Evolutionary conservation across 1,140 invertebrate genomes (phyloP).

Genomic region (Temnothorax nylanderi): DNA sequence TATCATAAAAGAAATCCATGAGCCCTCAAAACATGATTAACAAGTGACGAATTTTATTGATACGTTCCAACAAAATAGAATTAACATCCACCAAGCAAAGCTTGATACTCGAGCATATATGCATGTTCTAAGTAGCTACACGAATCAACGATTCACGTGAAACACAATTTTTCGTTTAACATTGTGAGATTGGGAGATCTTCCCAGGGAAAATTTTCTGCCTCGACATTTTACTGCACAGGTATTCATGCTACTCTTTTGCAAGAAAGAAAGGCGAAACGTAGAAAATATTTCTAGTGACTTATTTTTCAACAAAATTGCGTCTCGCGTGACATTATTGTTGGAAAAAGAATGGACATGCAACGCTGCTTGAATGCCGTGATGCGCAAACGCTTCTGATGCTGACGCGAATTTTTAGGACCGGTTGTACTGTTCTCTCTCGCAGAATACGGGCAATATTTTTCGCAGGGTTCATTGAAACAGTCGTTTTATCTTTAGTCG

Average conservation of each 20-base stretch:
- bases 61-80: not conserved
- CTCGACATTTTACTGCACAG: not conserved
- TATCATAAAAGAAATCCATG: not conserved
- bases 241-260: too few species aligned
- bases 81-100: not conserved
- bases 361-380: not conserved
- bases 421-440: not conserved
- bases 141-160: not conserved
- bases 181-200: not conserved
- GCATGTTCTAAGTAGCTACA: not conserved
- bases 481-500: not conserved
- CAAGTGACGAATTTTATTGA: not conserved
- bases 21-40: not conserved
- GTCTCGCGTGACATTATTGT: not conserved
- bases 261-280: not conserved
- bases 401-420: not conserved
- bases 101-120: not conserved
- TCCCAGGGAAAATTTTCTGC: not conserved
- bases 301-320: constrained; percentile 23
- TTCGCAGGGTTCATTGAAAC: constrained; percentile 1
- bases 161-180: constrained; percentile 18
- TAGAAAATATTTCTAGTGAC: constrained; percentile 10
- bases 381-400: not conserved
- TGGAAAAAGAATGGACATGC: not conserved
- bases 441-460: constrained; percentile 21